Base-by-base conservation (phyloP, 2,888 invertebrate genomes). In the Anagyrus pseudococci region DNA sequence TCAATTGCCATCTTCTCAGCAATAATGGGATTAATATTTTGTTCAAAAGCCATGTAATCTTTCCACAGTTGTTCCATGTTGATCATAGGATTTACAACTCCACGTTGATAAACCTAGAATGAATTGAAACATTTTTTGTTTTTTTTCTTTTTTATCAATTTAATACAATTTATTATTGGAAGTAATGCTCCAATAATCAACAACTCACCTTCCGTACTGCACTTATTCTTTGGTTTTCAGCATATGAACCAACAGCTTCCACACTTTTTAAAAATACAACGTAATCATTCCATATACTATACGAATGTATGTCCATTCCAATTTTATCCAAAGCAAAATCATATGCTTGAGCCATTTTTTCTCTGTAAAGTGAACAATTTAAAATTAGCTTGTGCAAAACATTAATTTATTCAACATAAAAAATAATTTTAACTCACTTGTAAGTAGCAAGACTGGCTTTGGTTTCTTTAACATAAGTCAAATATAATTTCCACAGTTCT, bases 291-390 rank as follows among this genome's bases (percentile, higher is more conserved):
- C 98, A 99, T 66, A 99, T 94, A 8, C 93, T 90, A 80, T 94
- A 96, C 0, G 98, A 95, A 83, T 96, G 94, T 71, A 98, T 92
- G 77, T 99, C 99, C 89, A 99, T 91, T 0, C 99, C 99, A 70
- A 99, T 98, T 83, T 98, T 98, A 68, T 99, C 99, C 68, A 99
- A 83, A 0, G 99, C 98, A 82, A 99, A 99, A 82, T 99, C 98
- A 81, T 98, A 99, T 0, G 99, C 98, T 81, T 99, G 97, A 0
- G 98, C 98, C 93, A 99, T 94, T 84, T 98, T 98, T 81, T 99
- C 99, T 78, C 98, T 97, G 77, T 20, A 80, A 78, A 79, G 78
- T 58, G 33, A 59, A 44, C 41, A 53, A 33, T 59, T 67, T 50
- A 4, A 10, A 29, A n/a, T n/a, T 59, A 57, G 10, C 48, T 44